These are phyloP conservation scores for Apis mellifera DNA, from an alignment of 1,140 invertebrate genomes.

Conservation along the genomic window DNA sequence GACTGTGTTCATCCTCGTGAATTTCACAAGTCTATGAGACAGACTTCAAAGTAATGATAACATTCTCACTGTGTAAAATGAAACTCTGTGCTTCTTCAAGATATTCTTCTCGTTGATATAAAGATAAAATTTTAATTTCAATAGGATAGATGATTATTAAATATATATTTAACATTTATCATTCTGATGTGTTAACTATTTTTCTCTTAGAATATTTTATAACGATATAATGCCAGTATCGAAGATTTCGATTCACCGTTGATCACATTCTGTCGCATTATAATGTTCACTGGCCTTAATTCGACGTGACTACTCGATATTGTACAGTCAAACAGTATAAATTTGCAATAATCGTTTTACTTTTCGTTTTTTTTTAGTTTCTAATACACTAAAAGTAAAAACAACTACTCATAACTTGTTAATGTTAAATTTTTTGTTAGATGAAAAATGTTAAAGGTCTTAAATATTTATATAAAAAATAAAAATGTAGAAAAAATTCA, in stretches of 20 bases:
- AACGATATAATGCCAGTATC: neutral
- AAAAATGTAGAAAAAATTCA: too few species aligned
- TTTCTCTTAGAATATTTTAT: slow-evolving; percentile 1
- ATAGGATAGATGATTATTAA: too few species aligned
- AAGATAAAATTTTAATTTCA: neutral
- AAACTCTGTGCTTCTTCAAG: too few species aligned
- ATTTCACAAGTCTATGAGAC: neutral
- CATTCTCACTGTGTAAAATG: neutral
- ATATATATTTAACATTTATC: too few species aligned
- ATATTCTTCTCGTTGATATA: neutral
- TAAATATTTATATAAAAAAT: neutral
- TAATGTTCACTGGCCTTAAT: slow-evolving; percentile 32
- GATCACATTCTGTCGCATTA: slow-evolving; percentile 11
- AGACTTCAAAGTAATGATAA: neutral
- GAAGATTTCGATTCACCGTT: slow-evolving; percentile 13
- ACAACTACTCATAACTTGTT: neutral
- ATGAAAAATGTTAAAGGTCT: neutral
- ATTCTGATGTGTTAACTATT: too few species aligned
- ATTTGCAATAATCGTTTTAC: neutral
- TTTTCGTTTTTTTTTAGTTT: neutral
- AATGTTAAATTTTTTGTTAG: neutral
- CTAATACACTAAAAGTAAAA: neutral
- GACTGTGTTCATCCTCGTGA: slow-evolving; percentile 13
- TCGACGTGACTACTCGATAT: neutral
- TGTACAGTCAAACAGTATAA: slow-evolving; percentile 3